Base-by-base conservation (phyloP, 2,797 vertebrate species). In the Novumbra hubbsi region DNA sequence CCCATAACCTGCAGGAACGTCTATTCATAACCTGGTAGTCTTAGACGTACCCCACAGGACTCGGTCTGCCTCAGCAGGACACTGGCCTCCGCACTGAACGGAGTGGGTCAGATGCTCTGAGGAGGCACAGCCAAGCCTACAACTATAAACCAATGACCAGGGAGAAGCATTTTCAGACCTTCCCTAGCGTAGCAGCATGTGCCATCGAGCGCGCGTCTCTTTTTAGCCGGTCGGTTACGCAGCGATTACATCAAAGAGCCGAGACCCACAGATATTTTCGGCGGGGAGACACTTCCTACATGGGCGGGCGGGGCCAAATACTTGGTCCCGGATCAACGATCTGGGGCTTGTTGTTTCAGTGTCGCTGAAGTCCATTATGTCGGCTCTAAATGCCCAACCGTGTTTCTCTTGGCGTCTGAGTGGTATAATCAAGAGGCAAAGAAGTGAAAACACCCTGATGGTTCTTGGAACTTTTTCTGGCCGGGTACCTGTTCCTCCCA, bases 111-210 rank as follows among this genome's bases (percentile, higher is more conserved):
- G 86, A 52, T 86, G 88, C 62, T 86, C 84, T 41, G 77, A 70
- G 85, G 85, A 63, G 32, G 73, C 41, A 76, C 73, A 62, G 73
- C 78, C 27, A 72, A 75, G 50, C 50, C 50, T 68, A 28, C 50
- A 78, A 79, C 75, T 70, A 34, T 2, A 78, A 81, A 84, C 86
- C 85, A 73, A 75, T 77, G 12, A 57, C 70, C 83, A 76, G 81
- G 87, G 80, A 4, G 9, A 52, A 12, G 9, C 90, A 91, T 90
- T 90, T 92, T 86, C 91, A 90, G 89, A 84, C 16, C 4, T 75
- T 83, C 83, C 86, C 80, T 87, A 76, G 85, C 72, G 70, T 70
- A 80, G 73, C 79, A 79, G 79, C 76, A 71, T 65, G 66, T 68
- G 74, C 52, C 60, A 11, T 75, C 70, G 16, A 64, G 30, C 30